Evolutionary conservation across 2,888 invertebrate genomes (phyloP), one percentile per base, ranked within the genome.

Genomic region (Cabera pusaria): DNA sequence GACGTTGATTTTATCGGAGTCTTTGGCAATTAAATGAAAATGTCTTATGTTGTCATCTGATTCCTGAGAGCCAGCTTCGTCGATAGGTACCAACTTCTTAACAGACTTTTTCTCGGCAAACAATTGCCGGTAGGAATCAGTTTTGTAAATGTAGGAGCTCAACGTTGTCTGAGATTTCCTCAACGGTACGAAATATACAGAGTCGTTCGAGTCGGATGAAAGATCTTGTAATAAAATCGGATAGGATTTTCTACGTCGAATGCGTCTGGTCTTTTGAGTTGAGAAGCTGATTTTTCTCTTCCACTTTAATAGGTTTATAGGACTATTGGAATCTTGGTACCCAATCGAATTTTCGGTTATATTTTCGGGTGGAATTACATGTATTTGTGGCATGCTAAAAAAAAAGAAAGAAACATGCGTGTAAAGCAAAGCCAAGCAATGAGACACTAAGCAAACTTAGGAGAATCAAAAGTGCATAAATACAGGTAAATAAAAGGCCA

Each of bases 281-380:
- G 63, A 49, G 1, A 59, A 33, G 29, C 58, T 59, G 5, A 56
- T 22, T 35, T 57, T 69, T 46, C 58, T 65, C 51, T 70, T 81
- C 43, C 64, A 70, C 46, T 56, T 65, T 22, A 40, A 69, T 2
- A 45, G 14, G 21, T 47, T 47, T 1, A 50, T 23, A 48, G 77
- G 84, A 1, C 49, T 19, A 36, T 85, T 83, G 0, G 86, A 77
- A 37, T 85, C 83, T 59, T 73, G 72, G 46, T 86, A 84, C 1
- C 79, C 82, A 25, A 72, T 36, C 1, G 77, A 74, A 24, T 66
- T 49, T 7, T 48, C 35, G 3, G 65, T 54, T 2, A 37, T 50
- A 14, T 61, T 59, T 8, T 67, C 65, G 5, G 64, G 27, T 10
- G 28, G 14, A 44, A 52, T 36, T 38, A 49, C 58, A 49, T 52